A percentile compares a stretch with the other conserved stretches of the same genome.
Conservation (phyloP, 1,140 invertebrate genomes). For the Aphaenogaster floridana region DNA sequence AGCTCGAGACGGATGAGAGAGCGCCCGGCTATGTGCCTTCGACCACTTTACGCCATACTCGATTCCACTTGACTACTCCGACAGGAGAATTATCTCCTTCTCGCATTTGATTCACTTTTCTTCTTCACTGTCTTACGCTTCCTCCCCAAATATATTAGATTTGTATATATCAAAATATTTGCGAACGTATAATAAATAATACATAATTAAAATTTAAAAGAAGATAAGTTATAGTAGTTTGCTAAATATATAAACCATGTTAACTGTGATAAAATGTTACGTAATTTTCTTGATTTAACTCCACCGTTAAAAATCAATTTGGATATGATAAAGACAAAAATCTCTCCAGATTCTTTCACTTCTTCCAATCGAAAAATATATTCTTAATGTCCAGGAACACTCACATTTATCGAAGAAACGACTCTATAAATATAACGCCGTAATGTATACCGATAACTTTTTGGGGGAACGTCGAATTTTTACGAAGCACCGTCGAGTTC, state of each 20-base stretch:
- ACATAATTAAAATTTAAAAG: background rate
- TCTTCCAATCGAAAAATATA: background rate
- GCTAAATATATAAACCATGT: background rate
- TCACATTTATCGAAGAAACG: constrained; percentile 5
- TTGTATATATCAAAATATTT: background rate
- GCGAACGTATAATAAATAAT: background rate
- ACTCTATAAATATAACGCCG: constrained; percentile 45
- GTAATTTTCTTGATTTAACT: background rate
- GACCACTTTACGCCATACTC: constrained; percentile 80
- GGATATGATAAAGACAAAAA: background rate
- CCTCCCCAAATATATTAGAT: constrained; percentile 8
- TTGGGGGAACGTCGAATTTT: constrained; percentile 37
- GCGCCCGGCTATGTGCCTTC: constrained; percentile 78
- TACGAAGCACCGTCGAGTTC: constrained; percentile 34
- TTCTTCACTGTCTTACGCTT: constrained; percentile 14
- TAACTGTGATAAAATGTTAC: background rate
- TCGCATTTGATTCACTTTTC: constrained; percentile 33
- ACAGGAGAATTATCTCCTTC: constrained; percentile 73
- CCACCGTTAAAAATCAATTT: background rate
- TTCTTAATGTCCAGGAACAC: background rate
- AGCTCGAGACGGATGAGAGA: constrained; percentile 83
- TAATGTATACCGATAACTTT: constrained; percentile 47
- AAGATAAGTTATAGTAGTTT: background rate
- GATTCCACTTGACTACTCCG: constrained; percentile 79
- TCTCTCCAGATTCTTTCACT: background rate